phyloP scores from a whole-genome alignment of 2,113 vertebrate genomes.

The Phrynosoma blainvillii region DNA sequence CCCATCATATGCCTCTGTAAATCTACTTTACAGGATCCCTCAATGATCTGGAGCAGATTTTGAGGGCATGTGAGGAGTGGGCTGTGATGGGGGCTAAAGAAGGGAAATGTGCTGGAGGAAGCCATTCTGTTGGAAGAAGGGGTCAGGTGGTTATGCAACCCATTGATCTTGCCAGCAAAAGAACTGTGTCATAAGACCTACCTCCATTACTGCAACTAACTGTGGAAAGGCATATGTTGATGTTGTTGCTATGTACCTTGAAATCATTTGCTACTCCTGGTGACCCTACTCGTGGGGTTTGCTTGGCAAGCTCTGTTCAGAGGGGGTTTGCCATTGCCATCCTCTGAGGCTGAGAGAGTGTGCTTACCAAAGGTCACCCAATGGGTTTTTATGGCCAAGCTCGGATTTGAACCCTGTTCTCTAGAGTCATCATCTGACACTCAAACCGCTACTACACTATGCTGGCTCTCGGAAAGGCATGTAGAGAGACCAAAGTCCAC shows the following conservation, averaged over 20 bases:
- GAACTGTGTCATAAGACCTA: neutral
- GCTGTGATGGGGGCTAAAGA: neutral
- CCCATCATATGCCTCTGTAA: neutral
- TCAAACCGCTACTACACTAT: too few relatives aligned
- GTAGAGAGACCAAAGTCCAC: fast-evolving
- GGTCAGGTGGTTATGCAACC: neutral
- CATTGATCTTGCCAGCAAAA: neutral
- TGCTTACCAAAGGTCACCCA: too few relatives aligned
- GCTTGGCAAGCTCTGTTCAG: too few relatives aligned
- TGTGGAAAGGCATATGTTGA: too few relatives aligned
- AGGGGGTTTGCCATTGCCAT: too few relatives aligned
- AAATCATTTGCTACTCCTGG: too few relatives aligned
- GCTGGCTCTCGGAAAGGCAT: neutral
- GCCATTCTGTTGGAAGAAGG: neutral
- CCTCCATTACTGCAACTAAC: fast-evolving
- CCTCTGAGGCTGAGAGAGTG: too few relatives aligned
- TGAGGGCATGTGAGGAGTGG: neutral
- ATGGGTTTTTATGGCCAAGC: too few relatives aligned
- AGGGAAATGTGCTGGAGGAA: neutral
- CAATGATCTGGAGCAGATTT: neutral
- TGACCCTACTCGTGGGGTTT: too few relatives aligned
- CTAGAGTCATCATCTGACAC: too few relatives aligned
- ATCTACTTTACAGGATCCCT: neutral
- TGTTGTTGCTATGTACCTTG: too few relatives aligned
- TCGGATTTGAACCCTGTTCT: too few relatives aligned